Evolutionary conservation across 2,797 vertebrate species (phyloP), one percentile per base, ranked within the genome.

Genomic region (Meriones psammophilus): DNA sequence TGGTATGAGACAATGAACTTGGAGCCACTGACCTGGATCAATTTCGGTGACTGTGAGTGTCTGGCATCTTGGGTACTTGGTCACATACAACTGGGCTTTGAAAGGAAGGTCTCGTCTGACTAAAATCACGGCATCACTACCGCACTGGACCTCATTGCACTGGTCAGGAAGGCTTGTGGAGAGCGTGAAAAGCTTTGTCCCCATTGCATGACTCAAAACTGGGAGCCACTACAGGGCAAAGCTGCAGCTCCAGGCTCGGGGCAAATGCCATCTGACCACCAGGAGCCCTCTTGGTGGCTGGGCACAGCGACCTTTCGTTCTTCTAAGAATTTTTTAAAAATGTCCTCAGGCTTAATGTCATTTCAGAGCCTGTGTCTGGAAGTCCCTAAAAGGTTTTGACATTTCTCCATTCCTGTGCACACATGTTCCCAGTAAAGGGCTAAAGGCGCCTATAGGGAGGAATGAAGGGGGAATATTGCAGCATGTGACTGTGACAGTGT

Each of bases 311-410:
- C 30, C 64, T 46, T 91, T 80, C 46, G 20, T 56, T 92, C 79
- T 73, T n/a, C 56, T 68, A 88, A 78, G 50, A 66, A 24, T 26
- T 74, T 78, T 56, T 69, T 91, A 46, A 84, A 94, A 83, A 15
- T 83, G 54, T 78, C 78, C 68, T 26, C n/a, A 81, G 50, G 81
- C 86, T 94, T 68, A 50, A 64, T 7, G 15, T 74, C 33, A 91
- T n/a, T 73, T 78, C n/a, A 78, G 46, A 74, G 84, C 42, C 33
- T 62, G 76, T 6, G 24, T 78, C 91, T 10, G 20, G 76, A 85
- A 91, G 62, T 56, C 33, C 28, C 79, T 64, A 26, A 39, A 77
- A 87, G 58, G 26, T 89, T 50, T 83, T 8, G 15, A 60, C 39
- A n/a, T 62, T 71, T 80, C 73, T 62, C n/a, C 56, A 81, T 77